phyloP scores from a whole-genome alignment of 2,888 invertebrate species.

The Ceraclea dissimilis region DNA sequence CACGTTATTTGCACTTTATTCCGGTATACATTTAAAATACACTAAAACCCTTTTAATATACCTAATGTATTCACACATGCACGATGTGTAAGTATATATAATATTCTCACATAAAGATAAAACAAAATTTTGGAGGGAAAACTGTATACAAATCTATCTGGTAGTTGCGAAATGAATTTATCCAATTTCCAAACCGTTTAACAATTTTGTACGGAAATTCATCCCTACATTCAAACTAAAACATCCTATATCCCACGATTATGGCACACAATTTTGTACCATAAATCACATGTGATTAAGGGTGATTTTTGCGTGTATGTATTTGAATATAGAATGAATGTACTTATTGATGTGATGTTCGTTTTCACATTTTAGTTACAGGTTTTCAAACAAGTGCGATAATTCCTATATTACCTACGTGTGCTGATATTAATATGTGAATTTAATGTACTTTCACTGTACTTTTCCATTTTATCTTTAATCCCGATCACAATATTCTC shows the following conservation, averaged over 20 bases:
- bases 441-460: not conserved
- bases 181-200: conserved; percentile 25
- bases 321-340: not conserved
- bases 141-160: not conserved
- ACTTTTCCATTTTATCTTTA: not conserved
- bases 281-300: not conserved
- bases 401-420: not conserved
- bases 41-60: no score
- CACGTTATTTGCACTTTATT: no score
- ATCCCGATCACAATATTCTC: not conserved
- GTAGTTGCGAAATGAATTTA: conserved; percentile 20
- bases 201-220: conserved; percentile 18
- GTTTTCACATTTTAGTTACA: not conserved
- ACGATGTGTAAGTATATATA: no score
- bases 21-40: no score
- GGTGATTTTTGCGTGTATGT: not conserved
- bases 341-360: not conserved
- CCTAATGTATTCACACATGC: no score
- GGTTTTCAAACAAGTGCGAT: conserved; percentile 1
- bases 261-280: conserved; percentile 2
- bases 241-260: not conserved
- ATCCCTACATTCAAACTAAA: not conserved
- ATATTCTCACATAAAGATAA: not conserved
- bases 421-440: not conserved
- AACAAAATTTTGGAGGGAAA: not conserved